Conservation (phyloP, 2,888 invertebrate species). For the Zygogramma bicolorata region DNA sequence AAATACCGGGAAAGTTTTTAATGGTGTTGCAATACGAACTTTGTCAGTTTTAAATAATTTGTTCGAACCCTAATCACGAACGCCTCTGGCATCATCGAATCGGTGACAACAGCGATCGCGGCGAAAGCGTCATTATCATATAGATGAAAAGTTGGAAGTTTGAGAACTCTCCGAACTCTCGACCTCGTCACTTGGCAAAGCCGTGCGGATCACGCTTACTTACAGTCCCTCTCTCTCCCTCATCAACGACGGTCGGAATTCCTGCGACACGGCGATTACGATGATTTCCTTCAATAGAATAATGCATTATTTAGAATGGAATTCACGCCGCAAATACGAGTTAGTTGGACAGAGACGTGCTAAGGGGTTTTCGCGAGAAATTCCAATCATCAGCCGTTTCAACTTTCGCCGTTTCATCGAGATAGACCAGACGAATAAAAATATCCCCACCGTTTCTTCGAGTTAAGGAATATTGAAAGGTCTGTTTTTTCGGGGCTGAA, state of each 20-base stretch:
- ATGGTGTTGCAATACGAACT: no score
- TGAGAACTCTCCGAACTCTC: conserved; percentile 4
- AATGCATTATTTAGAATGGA: conserved; percentile 22
- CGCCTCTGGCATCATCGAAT: neutral
- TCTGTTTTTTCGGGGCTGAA: no score
- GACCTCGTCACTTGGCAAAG: conserved; percentile 2
- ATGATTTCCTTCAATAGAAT: conserved; percentile 26
- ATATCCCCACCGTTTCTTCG: no score
- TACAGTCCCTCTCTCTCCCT: neutral
- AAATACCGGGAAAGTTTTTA: no score
- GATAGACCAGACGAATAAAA: no score
- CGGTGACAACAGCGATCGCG: neutral
- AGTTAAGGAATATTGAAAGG: no score
- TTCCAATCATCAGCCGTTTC: no score
- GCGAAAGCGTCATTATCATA: conserved; percentile 37
- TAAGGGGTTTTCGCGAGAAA: no score
- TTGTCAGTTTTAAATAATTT: no score
- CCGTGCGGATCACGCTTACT: neutral
- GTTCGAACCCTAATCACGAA: no score
- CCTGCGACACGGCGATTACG: conserved; percentile 23
- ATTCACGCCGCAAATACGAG: conserved; percentile 16
- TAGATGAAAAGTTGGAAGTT: conserved; percentile 35
- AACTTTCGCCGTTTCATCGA: no score
- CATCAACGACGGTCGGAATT: conserved; percentile 6
- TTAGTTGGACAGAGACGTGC: neutral